Evolutionary conservation across 2,888 invertebrate species (phyloP), one percentile per base, ranked within the genome.

Genomic region (Agapostemon virescens): DNA sequence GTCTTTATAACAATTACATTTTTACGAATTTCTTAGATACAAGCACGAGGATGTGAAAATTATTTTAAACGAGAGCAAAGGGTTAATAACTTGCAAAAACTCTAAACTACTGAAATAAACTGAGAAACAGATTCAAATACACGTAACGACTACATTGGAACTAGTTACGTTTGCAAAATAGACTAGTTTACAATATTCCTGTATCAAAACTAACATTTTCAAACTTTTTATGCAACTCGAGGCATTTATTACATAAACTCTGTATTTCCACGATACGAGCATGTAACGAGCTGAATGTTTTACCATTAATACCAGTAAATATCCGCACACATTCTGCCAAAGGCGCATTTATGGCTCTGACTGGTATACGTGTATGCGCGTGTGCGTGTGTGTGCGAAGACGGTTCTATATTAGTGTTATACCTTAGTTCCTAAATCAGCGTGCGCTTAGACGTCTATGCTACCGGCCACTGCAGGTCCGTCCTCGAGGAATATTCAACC

Each of bases 401-500:
- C 88, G 86, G 88, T 84, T 88, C 79, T 88, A 87, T 89, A 90
- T 90, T 89, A 90, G 88, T 87, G 87, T 87, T 90, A 89, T 90
- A 89, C 84, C 89, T 88, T 88, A 87, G 85, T 83, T 86, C 81
- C 90, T 90, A 89, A 88, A 89, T 87, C 87, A 88, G 85, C 88
- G 86, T 89, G 85, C 88, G 89, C 87, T 88, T 89, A 89, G 90
- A 90, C 80, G 69, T 77, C 79, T 76, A 77, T 81, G 79, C 79
- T 82, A 79, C 84, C 82, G 64, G 78, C 67, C 76, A 73, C 67
- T 82, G 82, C 69, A 83, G 86, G 69, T 63, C 83, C 87, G 86
- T 86, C 88, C 90, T 90, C 88, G 87, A 90, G 89, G 90, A 90
- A 90, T 90, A 90, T 90, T 90, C 90, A 88, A 84, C 89, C 88